These are phyloP conservation scores for Platycheirus rosarum DNA, from an alignment of 2,888 invertebrate genomes.

Conservation along the genomic window DNA sequence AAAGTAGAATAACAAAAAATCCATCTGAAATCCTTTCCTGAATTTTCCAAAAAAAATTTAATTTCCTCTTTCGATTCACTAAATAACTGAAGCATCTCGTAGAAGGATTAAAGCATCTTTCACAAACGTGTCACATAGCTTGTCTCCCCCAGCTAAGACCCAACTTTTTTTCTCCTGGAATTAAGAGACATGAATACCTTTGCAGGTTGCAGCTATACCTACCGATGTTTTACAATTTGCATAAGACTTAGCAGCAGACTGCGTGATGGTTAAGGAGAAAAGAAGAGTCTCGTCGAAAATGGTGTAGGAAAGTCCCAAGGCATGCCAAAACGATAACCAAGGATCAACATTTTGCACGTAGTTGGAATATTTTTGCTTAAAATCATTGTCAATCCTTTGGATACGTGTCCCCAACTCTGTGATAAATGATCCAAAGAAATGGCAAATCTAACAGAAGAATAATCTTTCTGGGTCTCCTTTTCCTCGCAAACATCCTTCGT, in stretches of 20 bases:
- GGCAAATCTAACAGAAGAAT: conserved; percentile 65
- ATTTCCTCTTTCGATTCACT: conserved; percentile 40
- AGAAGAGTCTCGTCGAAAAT: conserved; percentile 32
- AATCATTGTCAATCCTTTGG: conserved; percentile 74
- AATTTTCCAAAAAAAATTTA: conserved; percentile 35
- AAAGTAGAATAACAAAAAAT: too few relatives aligned
- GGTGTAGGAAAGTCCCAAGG: conserved; percentile 55
- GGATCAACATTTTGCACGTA: conserved; percentile 72
- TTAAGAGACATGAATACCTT: conserved; percentile 20
- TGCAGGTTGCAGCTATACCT: conserved; percentile 40
- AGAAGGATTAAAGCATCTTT: conserved; percentile 59
- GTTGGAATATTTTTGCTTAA: conserved; percentile 69
- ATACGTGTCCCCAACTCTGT: conserved; percentile 67
- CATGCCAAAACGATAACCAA: conserved; percentile 61
- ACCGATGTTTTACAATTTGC: conserved; percentile 52
- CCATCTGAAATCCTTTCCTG: neutral
- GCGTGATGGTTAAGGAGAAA: neutral
- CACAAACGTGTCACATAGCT: conserved; percentile 57
- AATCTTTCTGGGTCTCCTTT: conserved; percentile 47
- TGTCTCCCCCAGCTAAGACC: conserved; percentile 11
- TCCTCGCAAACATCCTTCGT: neutral
- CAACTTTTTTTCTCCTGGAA: conserved; percentile 19
- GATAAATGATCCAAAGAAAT: conserved; percentile 70
- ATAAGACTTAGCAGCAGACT: conserved; percentile 17
- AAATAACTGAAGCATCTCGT: conserved; percentile 36